Base-by-base conservation (phyloP, 92 coral and sea anemone genomes). In the Ricordea florida region DNA sequence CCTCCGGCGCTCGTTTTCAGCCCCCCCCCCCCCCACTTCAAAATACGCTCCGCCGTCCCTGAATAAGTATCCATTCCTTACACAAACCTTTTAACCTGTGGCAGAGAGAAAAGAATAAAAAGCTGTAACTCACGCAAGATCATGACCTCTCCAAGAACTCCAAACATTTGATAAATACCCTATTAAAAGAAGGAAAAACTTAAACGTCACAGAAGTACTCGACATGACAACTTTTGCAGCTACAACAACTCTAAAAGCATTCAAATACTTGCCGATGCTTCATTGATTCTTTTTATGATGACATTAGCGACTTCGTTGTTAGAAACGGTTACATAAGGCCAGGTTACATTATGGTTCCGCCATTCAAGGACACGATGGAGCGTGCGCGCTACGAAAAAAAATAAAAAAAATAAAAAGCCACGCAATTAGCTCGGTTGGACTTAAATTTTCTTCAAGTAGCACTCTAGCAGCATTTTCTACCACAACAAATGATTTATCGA, bases 161-260 rank as follows among this genome's bases (percentile, higher is more conserved):
- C 72, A 62, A 94, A 94, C 98, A 94, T 94, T 78, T 94, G 98
- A 73, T 92, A 94, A 17, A 88, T 82, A 15, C 94, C 97, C 98
- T 94, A 55, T 8, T 26, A 70, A 67, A 7, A 20, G 2, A 35
- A 56, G 3, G 11, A 31, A n/a, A n/a, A n/a, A n/a, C n/a, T n/a
- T n/a, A n/a, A n/a, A n/a, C n/a, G n/a, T n/a, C n/a, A n/a, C n/a
- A n/a, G n/a, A n/a, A n/a, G n/a, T n/a, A n/a, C n/a, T n/a, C n/a
- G n/a, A n/a, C n/a, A n/a, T n/a, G n/a, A n/a, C n/a, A n/a, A n/a
- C n/a, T 20, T 47, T 47, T 15, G 27, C 2, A 10, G 18, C 10
- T 20, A 47, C 55, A 3, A 20, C 15, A 47, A 25, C 18, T 18
- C 58, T 18, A 21, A 9, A 26, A 3, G 3, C 18, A 18, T 24